These are phyloP conservation scores for Eupithecia centaureata DNA, from an alignment of 2,888 invertebrate genomes.

Conservation along the genomic window DNA sequence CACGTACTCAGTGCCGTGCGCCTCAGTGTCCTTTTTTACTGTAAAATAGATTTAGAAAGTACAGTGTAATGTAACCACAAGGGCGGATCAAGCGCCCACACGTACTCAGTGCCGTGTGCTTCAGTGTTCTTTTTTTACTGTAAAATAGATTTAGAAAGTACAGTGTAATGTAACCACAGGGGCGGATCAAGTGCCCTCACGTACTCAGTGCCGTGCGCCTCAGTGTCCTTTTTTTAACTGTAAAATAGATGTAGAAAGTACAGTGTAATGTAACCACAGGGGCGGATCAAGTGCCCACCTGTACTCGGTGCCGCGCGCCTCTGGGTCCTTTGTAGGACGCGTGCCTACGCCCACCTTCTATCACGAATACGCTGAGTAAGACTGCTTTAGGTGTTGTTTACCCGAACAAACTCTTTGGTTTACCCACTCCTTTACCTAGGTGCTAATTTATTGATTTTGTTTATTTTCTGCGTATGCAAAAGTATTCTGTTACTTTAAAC, in stretches of 20 bases:
- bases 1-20: conserved; percentile 73
- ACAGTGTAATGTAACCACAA: conserved; percentile 59
- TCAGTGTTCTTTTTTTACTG: conserved; percentile 68
- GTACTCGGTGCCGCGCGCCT: conserved; percentile 71
- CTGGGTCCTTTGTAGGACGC: conserved; percentile 78
- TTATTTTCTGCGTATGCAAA: neutral
- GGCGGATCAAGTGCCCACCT: conserved; percentile 76
- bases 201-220: conserved; percentile 71
- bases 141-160: conserved; percentile 16
- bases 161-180: conserved; percentile 61
- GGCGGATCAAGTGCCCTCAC: conserved; percentile 76
- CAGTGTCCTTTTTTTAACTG: conserved; percentile 68
- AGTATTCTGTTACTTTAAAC: conserved; percentile 32
- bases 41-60: conserved; percentile 15
- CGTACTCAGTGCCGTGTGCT: conserved; percentile 73
- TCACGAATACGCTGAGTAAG: conserved; percentile 80
- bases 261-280: conserved; percentile 61
- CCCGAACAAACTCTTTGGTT: neutral
- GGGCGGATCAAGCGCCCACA: conserved; percentile 76
- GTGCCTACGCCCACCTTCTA: conserved; percentile 80
- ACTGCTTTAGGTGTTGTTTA: conserved; percentile 60
- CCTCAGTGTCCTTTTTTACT: conserved; percentile 68
- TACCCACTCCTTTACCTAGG: conserved; percentile 50
- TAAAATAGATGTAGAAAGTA: conserved; percentile 16
- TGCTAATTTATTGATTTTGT: conserved; percentile 41